A percentile compares a stretch with the other conserved stretches of the same genome.
phyloP scores from a whole-genome alignment of 2,797 vertebrate species.

The Peromyscus melanophrys region DNA sequence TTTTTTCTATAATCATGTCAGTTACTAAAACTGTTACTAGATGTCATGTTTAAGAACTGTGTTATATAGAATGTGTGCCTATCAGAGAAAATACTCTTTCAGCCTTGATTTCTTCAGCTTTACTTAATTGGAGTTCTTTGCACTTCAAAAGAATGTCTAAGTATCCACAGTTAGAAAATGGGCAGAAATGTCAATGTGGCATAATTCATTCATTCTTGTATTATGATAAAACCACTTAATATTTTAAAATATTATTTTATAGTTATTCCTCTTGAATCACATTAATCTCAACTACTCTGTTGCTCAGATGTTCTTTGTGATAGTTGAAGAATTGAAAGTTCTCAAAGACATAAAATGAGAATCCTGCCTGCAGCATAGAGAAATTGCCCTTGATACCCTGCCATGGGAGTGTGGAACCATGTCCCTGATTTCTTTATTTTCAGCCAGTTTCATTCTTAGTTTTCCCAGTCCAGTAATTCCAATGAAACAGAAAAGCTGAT shows the following conservation, averaged over 20 bases:
- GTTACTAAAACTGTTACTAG: conserved; percentile 24
- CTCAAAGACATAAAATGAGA: conserved; percentile 22
- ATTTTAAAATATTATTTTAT: not conserved
- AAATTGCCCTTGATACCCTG: not conserved
- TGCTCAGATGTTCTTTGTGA: not conserved
- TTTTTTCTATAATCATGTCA: conserved; percentile 21
- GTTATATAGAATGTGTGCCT: not conserved
- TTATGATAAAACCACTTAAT: conserved; percentile 9
- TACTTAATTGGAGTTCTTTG: conserved; percentile 29
- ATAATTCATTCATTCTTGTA: conserved; percentile 14
- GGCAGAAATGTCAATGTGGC: not conserved
- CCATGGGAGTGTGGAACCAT: not conserved
- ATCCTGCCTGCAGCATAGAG: not conserved
- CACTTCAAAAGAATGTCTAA: conserved; percentile 11
- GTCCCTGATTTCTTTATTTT: not conserved
- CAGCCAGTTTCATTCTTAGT: not conserved
- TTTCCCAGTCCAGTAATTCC: not conserved
- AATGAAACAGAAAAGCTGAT: not conserved
- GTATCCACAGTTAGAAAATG: not conserved
- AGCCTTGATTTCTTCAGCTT: not conserved
- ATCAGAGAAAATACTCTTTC: conserved; percentile 4
- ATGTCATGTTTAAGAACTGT: not conserved
- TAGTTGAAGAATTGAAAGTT: not conserved
- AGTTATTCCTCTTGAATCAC: not conserved
- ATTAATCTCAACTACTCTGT: not conserved